Evolutionary conservation across 2,797 vertebrate species (phyloP).

Genomic region (Columba guinea): DNA sequence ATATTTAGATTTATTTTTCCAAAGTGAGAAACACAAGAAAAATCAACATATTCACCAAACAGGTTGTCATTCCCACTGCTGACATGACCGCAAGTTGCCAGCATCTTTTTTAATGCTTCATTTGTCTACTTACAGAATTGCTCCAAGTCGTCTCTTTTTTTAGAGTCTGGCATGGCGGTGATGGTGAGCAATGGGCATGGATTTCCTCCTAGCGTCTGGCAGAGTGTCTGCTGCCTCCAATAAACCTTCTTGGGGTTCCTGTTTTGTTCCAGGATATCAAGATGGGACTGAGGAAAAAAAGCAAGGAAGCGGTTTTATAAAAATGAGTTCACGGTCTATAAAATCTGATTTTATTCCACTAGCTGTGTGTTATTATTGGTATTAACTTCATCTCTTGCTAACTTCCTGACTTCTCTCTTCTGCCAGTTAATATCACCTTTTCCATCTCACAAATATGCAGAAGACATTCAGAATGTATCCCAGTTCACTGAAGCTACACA

Average conservation of each 20-base stretch:
- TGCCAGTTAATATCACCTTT: not conserved
- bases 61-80: not conserved
- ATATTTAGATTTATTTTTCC: not conserved
- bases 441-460: not conserved
- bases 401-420: not conserved
- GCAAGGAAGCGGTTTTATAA: not conserved
- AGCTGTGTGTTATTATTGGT: not conserved
- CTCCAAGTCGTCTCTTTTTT: conserved; percentile 77
- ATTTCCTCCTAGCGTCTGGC: conserved; percentile 86
- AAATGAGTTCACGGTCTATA: not conserved
- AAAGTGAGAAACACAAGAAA: not conserved
- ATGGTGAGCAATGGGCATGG: conserved; percentile 88
- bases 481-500: not conserved
- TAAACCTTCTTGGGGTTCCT: conserved; percentile 82
- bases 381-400: not conserved
- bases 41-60: not conserved
- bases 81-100: not conserved
- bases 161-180: conserved; percentile 85
- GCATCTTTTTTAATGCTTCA: not conserved
- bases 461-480: not conserved
- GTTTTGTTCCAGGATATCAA: conserved; percentile 79
- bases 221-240: conserved; percentile 85
- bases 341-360: not conserved
- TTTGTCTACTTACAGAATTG: conserved; percentile 85
- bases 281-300: conserved; percentile 81